A percentile compares a stretch with the other conserved stretches of the same genome.
These are phyloP conservation scores for Eulacestoma nigropectus DNA, from an alignment of 2,113 vertebrate species.

Conservation along the genomic window DNA sequence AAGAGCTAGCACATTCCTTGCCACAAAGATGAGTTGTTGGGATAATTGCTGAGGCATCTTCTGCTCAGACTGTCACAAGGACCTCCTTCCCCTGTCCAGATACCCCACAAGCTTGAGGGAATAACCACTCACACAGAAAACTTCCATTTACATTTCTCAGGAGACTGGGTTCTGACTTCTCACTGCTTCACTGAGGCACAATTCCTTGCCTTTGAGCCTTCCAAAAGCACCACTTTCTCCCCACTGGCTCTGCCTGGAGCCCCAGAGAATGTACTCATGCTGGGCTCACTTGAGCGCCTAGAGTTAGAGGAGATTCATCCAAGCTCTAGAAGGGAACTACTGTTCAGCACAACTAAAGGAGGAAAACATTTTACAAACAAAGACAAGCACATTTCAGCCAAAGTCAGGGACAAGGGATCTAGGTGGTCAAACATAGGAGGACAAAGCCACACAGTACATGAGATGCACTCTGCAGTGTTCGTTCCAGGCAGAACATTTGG, in stretches of 20 bases:
- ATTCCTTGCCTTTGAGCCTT: not conserved
- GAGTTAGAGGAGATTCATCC: not conserved
- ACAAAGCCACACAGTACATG: not conserved
- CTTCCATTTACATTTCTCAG: not conserved
- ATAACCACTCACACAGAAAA: not conserved
- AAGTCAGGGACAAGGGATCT: not conserved
- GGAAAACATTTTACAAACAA: not conserved
- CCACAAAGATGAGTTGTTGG: not conserved
- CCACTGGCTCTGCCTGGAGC: not conserved
- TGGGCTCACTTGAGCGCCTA: not conserved
- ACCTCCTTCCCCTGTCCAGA: not conserved
- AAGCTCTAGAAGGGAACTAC: not conserved
- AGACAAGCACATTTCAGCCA: not conserved
- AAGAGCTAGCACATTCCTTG: not conserved
- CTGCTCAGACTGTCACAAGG: not conserved
- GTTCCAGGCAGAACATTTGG: not conserved
- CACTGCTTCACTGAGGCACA: not conserved
- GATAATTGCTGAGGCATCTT: not conserved
- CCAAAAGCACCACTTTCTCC: fast-evolving
- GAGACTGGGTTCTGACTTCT: not conserved
- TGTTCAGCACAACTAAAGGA: not conserved
- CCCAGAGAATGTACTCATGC: not conserved
- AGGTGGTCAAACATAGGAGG: not conserved
- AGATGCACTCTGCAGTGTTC: not conserved
- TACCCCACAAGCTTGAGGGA: not conserved